phyloP scores from a whole-genome alignment of 2,797 vertebrate species.

The Muscicapa comitata region DNA sequence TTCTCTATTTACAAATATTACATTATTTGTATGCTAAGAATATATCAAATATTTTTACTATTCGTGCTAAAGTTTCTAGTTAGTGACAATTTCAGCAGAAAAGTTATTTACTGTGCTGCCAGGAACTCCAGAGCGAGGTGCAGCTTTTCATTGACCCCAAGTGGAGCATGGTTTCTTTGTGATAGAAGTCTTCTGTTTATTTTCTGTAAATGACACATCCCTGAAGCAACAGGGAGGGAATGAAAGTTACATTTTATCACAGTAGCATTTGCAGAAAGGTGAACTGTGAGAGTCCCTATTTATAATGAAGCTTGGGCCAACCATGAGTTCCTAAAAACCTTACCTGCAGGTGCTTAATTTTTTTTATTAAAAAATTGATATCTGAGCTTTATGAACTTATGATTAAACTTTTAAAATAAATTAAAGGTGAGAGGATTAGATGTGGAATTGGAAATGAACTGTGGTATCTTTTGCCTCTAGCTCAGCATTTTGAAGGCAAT shows the following conservation, averaged over 20 bases:
- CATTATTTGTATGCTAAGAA: constrained; percentile 3
- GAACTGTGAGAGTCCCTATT: neutral
- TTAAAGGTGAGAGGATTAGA: constrained; percentile 56
- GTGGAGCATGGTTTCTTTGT: neutral
- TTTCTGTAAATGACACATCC: constrained; percentile 49
- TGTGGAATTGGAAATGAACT: constrained; percentile 50
- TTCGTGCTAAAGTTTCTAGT: neutral
- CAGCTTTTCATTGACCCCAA: constrained; percentile 11
- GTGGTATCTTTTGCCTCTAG: constrained; percentile 55
- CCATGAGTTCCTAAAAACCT: constrained; percentile 9
- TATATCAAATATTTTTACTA: neutral
- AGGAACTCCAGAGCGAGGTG: neutral
- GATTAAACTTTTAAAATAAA: constrained; percentile 69
- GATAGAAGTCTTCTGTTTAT: constrained; percentile 44
- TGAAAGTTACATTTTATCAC: constrained; percentile 52
- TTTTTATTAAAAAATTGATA: constrained; percentile 59
- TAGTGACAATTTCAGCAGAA: neutral
- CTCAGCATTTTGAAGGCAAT: constrained; percentile 55
- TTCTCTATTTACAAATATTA: neutral
- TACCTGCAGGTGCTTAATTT: constrained; percentile 48
- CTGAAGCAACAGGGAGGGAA: constrained; percentile 37
- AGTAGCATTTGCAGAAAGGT: constrained; percentile 16
- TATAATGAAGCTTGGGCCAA: constrained; percentile 10
- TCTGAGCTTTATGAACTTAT: constrained; percentile 49
- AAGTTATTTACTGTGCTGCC: constrained; percentile 10